Base-by-base conservation (phyloP, 2,113 vertebrate genomes). In the Acrocephalus arundinaceus region DNA sequence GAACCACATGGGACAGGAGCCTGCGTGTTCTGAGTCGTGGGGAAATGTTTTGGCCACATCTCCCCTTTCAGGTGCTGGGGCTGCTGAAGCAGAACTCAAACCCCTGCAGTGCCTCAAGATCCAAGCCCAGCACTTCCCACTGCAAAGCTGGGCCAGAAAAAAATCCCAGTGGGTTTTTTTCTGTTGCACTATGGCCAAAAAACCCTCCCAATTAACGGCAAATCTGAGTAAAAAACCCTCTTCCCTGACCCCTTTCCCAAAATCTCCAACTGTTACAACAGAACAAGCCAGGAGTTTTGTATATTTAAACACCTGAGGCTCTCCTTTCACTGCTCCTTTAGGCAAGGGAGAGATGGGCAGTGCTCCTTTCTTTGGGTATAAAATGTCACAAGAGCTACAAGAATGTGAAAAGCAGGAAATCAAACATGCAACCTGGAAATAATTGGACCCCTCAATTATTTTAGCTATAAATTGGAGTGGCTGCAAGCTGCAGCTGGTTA, bases 401-500 rank as follows among this genome's bases (percentile, higher is more conserved):
- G 3, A 43, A 35, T n/a, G 24, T n/a, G 85, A 72, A 63, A 76
- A 57, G 75, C 51, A 89, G 72, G 35, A 92, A 73, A 59, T 31
- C 14, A 33, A 78, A 89, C 33, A 5, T n/a, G 41, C 24, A 86
- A 89, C 86, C 68, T 76, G 70, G 48, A 94, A 87, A 63, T 62
- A 76, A 48, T 39, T 49, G 37, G 23, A 68, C 20, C 23, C 27
- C 24, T 76, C 66, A 55, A 37, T 94, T 91, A 84, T 93, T 95
- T 74, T 39, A 70, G 58, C 72, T 61, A 31, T 37, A 74, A 96
- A 83, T 39, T 74, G 6, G 66, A 96, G 85, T 1, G 58, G 33
- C 83, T 94, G 74, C 83, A 92, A 71, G 87, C 71, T 87, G 93
- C 63, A 80, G 45, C 30, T 81, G 35, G 46, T 94, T 96, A 95